These are phyloP conservation scores for Lacerta agilis DNA, from an alignment of 2,797 vertebrate genomes.

Conservation along the genomic window DNA sequence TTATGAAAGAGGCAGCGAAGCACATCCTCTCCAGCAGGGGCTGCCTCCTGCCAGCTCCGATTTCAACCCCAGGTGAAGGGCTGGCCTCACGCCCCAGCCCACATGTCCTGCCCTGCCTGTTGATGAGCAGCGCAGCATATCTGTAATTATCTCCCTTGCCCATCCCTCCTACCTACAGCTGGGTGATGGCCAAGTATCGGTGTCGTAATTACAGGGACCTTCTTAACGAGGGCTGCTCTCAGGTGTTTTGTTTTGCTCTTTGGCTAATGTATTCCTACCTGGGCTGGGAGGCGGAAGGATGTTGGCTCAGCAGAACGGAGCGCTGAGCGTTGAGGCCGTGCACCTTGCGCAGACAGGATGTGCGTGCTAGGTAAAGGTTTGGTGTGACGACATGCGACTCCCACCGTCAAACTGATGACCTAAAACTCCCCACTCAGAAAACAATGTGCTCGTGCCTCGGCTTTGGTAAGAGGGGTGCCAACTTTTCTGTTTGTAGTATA, in stretches of 20 bases:
- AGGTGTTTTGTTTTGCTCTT: neutral
- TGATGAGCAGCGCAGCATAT: neutral
- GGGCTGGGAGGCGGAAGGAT: neutral
- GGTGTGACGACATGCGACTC: neutral
- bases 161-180: slow-evolving; percentile 9
- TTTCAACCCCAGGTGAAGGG: neutral
- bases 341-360: neutral
- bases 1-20: neutral
- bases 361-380: neutral
- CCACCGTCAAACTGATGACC: neutral
- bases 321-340: no score
- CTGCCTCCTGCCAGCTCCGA: no score
- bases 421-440: neutral
- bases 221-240: neutral
- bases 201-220: slow-evolving; percentile 17
- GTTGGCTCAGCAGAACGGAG: neutral
- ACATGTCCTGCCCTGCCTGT: neutral
- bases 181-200: slow-evolving; percentile 26
- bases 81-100: no score
- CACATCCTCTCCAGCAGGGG: no score
- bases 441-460: neutral
- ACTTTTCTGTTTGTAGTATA: neutral
- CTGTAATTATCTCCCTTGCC: slow-evolving; percentile 5
- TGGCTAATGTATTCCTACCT: neutral
- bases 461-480: neutral